Evolutionary conservation across 2,113 vertebrate genomes (phyloP), one percentile per base, ranked within the genome.

Genomic region (Spermophilus dauricus): DNA sequence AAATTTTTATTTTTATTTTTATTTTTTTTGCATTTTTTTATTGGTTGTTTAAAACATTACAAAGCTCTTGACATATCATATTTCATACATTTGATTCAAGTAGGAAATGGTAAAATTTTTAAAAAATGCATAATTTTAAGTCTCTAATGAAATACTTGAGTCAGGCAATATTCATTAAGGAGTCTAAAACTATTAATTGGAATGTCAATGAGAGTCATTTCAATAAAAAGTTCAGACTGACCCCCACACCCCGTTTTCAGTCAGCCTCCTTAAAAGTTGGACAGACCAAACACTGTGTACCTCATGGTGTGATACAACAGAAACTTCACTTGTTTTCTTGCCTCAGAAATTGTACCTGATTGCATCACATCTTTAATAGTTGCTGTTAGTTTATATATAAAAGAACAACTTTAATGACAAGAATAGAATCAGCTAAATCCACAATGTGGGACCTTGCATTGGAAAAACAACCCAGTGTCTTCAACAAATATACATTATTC

Each of bases 241-340:
- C 8, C 3, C 13, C 30, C 1, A 61, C 1, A 45, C 17, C 18
- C 51, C 42, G 14, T 18, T 32, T 65, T 37, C 65, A 28, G 17
- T 34, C 72, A 51, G 61, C 28, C 17, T 83, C 9, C 6, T 42
- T 75, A 30, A 18, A 70, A 70, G 51, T 32, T 42, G 51, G 24
- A 53, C 8, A n/a, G 24, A n/a, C 56, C 53, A 37, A 70, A 78
- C 10, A 14, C 80, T 76, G 20, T 10, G 17, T 70, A 39, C 14
- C 28, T 65, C 65, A 42, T 58, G 26, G 42, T 30, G 39, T 42
- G 65, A 81, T 67, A 34, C 24, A 80, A 34, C 42, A 53, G 37
- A 91, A 73, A 22, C 24, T 63, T 82, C 30, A 69, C 13, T 95
- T 86, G 8, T 65, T 82, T 92, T 86, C 48, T 94, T 92, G 58